Evolutionary conservation across 2,797 vertebrate species (phyloP), one percentile per base, ranked within the genome.

Genomic region (Neosilurus hyrtlii): DNA sequence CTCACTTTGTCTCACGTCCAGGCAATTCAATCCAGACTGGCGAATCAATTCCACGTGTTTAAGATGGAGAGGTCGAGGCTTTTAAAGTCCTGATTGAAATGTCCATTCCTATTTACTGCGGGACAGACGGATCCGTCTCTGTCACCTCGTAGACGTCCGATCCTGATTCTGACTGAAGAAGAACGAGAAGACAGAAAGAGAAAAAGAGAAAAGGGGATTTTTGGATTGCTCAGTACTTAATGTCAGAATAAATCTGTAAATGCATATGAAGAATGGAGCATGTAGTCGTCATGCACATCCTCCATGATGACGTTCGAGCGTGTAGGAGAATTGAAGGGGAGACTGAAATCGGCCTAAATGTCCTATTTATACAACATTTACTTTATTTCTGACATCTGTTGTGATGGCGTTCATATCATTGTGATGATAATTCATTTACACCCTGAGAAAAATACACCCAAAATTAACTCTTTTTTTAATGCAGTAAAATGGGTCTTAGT

Each of bases 11-110:
- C 67, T 61, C 79, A 49, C 30, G 43, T n/a, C 3, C 66, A 59
- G 79, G 26, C 66, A 26, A 49, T 81, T 88, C 83, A 79, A 76
- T 85, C 73, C 81, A 71, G 83, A 78, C 66, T 12, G 30, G 68
- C 49, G 56, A 86, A 86, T 86, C 87, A 83, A 88, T 88, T 83
- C 80, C 51, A 73, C 24, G 57, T 76, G 83, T 85, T 85, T 79
- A 52, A 81, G 83, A 82, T 54, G 80, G 62, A 84, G 61, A 86
- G 75, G 68, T 71, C 18, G 26, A 84, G 74, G 61, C 81, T 86
- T 86, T 83, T 85, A 88, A 79, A 82, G 85, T 59, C 86, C 83
- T 87, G 88, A 88, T 88, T 87, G 86, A 87, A 88, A 56, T 82
- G 88, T 86, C 88, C 82, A 62, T 82, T 87, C 67, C 70, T 80